Percentiles rank a stretch among this genome's conserved stretches.
Evolutionary conservation across 1,140 invertebrate genomes (phyloP).

Genomic region (Plodia interpunctella): DNA sequence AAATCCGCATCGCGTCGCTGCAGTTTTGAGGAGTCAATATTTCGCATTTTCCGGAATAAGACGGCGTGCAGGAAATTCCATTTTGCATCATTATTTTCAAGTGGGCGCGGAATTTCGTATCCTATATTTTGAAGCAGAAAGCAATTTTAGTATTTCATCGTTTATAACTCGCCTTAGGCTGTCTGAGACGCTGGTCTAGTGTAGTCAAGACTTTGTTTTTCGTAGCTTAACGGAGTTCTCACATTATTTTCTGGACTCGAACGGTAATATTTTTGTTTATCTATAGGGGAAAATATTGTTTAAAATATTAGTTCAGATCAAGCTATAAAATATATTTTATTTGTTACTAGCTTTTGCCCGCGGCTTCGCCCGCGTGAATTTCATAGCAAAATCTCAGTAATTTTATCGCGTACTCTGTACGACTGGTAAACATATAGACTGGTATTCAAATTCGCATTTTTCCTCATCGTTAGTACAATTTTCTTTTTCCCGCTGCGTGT

Average conservation of each 20-base stretch:
- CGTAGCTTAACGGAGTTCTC: neutral
- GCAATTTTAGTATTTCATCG: neutral
- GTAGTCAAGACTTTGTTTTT: constrained; percentile 1
- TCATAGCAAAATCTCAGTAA: too few species aligned
- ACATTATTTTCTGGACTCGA: neutral
- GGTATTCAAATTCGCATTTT: too few species aligned
- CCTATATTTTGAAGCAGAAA: neutral
- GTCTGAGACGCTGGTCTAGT: neutral
- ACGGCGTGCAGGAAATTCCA: constrained; percentile 37
- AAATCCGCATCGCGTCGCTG: constrained; percentile 24
- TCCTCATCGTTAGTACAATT: too few species aligned
- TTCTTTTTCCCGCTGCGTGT: too few species aligned
- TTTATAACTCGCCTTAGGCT: neutral
- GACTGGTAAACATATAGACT: too few species aligned
- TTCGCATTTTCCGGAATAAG: constrained; percentile 27
- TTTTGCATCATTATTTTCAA: constrained; percentile 57
- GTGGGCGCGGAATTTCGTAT: constrained; percentile 32
- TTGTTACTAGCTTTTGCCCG: too few species aligned
- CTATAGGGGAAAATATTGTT: neutral
- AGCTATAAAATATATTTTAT: too few species aligned
- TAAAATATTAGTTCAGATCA: too few species aligned
- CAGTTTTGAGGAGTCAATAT: constrained; percentile 27
- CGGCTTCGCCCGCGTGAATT: too few species aligned
- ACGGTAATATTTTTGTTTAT: neutral
- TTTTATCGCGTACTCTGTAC: too few species aligned